Evolutionary conservation across 2,888 invertebrate genomes (phyloP).

Genomic region (Anorthoa munda): DNA sequence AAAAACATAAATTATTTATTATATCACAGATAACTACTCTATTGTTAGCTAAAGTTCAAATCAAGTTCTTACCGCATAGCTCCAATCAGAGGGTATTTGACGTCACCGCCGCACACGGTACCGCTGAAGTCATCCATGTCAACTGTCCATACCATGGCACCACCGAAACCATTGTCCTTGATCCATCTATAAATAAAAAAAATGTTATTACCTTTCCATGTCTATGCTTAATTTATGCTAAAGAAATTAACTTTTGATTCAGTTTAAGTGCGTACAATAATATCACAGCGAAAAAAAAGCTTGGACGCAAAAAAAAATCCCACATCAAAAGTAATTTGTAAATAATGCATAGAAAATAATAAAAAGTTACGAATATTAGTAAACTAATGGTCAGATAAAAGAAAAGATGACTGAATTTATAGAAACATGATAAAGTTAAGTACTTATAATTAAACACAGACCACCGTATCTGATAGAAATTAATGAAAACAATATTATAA

Average conservation of each 20-base stretch:
- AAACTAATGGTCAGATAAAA: too few relatives aligned
- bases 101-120: constrained; percentile 95
- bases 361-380: too few relatives aligned
- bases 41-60: not conserved
- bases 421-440: not conserved
- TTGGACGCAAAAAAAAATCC: too few relatives aligned
- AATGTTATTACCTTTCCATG: not conserved
- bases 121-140: constrained; percentile 99
- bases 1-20: not conserved
- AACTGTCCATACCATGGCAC: constrained; percentile 98
- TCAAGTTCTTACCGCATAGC: constrained; percentile 93
- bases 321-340: too few relatives aligned
- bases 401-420: not conserved
- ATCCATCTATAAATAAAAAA: constrained; percentile 91
- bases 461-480: not conserved
- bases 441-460: not conserved
- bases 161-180: constrained; percentile 96
- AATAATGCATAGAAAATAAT: too few relatives aligned
- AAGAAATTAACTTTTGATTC: not conserved
- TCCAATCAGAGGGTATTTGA: constrained; percentile 97
- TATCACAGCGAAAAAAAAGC: not conserved
- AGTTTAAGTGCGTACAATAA: not conserved
- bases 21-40: not conserved
- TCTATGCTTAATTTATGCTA: too few relatives aligned
- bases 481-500: not conserved